Percentiles rank a stretch among this genome's conserved stretches.
Evolutionary conservation across 2,113 vertebrate species (phyloP).

Genomic region (Chunga burmeisteri): DNA sequence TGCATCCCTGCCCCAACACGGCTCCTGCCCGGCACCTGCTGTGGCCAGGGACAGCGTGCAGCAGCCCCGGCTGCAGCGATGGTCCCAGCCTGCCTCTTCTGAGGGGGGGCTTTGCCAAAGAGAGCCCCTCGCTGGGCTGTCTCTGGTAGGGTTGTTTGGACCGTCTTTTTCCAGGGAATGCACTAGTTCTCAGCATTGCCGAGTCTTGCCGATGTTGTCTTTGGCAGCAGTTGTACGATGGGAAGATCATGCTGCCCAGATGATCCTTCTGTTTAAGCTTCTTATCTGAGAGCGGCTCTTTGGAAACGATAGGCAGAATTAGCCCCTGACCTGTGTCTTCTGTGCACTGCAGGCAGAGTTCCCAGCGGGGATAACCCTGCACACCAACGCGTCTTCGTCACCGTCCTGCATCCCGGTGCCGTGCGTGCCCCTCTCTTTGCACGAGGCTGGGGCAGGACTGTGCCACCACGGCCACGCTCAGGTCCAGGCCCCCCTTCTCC

Average conservation of each 20-base stretch:
- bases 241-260: not conserved
- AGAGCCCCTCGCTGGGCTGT: not conserved
- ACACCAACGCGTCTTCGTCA: fast-evolving
- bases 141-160: not conserved
- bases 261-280: not conserved
- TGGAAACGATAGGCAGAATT: not conserved
- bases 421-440: not conserved
- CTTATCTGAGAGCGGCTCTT: not conserved
- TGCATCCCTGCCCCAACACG: not conserved
- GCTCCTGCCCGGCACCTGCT: not conserved
- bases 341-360: not conserved
- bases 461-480: fast-evolving
- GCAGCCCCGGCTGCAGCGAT: not conserved
- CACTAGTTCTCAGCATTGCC: fast-evolving
- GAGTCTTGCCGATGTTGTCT: not conserved
- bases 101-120: not conserved
- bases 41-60: not conserved
- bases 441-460: fast-evolving
- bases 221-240: not conserved
- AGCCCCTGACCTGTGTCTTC: not conserved
- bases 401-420: not conserved
- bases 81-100: not conserved
- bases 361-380: not conserved
- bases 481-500: not conserved
- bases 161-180: not conserved